Percentiles rank a stretch among this genome's conserved stretches.
Conservation (phyloP, 2,888 invertebrate genomes). For the Isoperla grammatica region DNA sequence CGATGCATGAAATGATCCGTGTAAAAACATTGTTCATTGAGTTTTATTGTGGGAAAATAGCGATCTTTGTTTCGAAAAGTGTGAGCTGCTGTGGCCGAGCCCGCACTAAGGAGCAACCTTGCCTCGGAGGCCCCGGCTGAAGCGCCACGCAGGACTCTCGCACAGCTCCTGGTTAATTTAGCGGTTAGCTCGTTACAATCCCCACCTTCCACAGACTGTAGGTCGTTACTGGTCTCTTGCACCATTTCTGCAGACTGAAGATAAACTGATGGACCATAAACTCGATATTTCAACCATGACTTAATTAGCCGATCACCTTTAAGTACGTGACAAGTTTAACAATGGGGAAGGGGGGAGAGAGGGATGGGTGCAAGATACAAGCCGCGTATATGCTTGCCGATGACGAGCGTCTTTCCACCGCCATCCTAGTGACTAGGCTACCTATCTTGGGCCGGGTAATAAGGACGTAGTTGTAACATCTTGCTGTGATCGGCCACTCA, state of each 20-base stretch:
- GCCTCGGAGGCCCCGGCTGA: neutral
- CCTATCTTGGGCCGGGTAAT: neutral
- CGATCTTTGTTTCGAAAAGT: no score
- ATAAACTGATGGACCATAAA: neutral
- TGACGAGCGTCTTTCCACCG: no score
- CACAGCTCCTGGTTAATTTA: neutral
- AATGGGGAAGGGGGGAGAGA: neutral
- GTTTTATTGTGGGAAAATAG: no score
- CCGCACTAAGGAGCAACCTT: no score
- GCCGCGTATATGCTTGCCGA: no score
- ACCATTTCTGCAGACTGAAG: conserved; percentile 3
- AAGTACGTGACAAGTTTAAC: neutral
- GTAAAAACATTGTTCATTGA: no score
- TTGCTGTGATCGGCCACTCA: conserved; percentile 18
- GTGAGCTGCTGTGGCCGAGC: no score
- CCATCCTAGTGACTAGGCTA: no score
- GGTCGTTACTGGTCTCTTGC: neutral
- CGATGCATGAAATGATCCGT: no score
- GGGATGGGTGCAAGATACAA: neutral
- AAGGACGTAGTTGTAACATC: neutral
- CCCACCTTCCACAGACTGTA: neutral
- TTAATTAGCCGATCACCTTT: no score
- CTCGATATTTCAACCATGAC: neutral
- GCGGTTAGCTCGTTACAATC: no score
- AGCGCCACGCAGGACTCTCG: neutral